Conservation (phyloP, 2,113 vertebrate species). For the Onychostruthus taczanowskii region DNA sequence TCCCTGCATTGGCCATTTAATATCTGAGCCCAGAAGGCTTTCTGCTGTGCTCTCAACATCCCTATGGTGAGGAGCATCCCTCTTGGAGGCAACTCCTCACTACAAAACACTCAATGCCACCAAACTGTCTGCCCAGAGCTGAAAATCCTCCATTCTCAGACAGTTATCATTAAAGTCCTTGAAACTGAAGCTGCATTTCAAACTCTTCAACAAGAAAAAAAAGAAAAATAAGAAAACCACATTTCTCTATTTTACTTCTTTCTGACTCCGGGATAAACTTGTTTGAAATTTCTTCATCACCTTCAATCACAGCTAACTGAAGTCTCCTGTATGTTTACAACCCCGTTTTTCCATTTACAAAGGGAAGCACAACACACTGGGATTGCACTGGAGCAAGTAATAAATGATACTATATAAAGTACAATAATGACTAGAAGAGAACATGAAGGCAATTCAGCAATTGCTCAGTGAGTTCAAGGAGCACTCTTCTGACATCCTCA, state of each 20-base stretch:
- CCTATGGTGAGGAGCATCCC: background rate
- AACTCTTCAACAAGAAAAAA: background rate
- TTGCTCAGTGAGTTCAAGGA: background rate
- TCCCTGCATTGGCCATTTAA: accelerated
- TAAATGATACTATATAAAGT: background rate
- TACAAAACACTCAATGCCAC: background rate
- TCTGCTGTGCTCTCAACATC: background rate
- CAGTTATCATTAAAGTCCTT: background rate
- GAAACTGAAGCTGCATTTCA: background rate
- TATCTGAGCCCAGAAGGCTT: background rate
- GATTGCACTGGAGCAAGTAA: background rate
- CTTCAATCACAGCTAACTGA: background rate
- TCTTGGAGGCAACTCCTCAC: background rate
- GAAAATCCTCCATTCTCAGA: background rate
- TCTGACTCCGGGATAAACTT: background rate
- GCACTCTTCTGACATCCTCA: background rate
- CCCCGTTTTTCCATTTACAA: background rate
- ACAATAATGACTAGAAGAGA: background rate
- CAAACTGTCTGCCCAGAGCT: background rate
- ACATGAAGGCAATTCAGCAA: background rate
- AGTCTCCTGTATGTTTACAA: background rate
- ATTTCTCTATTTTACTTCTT: background rate
- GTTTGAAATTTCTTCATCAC: background rate
- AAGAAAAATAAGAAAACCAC: background rate
- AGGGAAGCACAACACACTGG: background rate